Evolutionary conservation across 2,797 vertebrate species (phyloP), one percentile per base, ranked within the genome.

Genomic region (Rhyacichthys aspro): DNA sequence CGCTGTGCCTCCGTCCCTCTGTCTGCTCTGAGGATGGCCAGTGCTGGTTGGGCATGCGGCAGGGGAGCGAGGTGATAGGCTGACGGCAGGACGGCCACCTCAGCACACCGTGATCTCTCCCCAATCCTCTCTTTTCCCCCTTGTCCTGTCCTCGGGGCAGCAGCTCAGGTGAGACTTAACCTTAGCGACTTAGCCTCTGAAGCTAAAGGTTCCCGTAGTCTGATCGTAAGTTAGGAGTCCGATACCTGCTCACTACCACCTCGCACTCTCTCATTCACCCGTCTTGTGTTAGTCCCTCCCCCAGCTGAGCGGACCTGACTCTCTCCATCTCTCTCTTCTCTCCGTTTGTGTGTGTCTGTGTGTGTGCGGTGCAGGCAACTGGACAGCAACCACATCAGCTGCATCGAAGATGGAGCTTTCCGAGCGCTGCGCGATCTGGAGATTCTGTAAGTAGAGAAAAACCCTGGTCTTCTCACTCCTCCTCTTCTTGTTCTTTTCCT

Each of bases 371-470:
- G 90, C 93, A 97, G 96, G 94, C 96, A 97, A 91, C 93, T 97
- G 94, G 96, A 98, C 96, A 98, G 96, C 94, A 99, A 99, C 94
- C 96, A 96, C 92, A 98, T 98, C 93, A 95, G 95, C 96, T 98
- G 97, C 94, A 97, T 99, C 72, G 96, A 98, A 94, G 96, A 98
- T 96, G 97, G 97, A 95, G 95, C 96, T 92, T 99, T 99, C 93
- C 93, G 97, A 91, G 97, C 97, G 42, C 94, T 99, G 88, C 97
- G 97, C 70, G 96, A 97, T 93, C 91, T 98, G 95, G 97, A 99
- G 94, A 97, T 99, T 88, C 96, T 99, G 97, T 99, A 91, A 98
- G 97, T 98, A 85, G 59, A 78, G 55, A 76, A 77, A 81, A 78
- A 17, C 48, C 73, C 47, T 55, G 59, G 57, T 75, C 65, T 18